Evolutionary conservation across 2,113 vertebrate species (phyloP).

Genomic region (Cyprinodon brontotheroides): DNA sequence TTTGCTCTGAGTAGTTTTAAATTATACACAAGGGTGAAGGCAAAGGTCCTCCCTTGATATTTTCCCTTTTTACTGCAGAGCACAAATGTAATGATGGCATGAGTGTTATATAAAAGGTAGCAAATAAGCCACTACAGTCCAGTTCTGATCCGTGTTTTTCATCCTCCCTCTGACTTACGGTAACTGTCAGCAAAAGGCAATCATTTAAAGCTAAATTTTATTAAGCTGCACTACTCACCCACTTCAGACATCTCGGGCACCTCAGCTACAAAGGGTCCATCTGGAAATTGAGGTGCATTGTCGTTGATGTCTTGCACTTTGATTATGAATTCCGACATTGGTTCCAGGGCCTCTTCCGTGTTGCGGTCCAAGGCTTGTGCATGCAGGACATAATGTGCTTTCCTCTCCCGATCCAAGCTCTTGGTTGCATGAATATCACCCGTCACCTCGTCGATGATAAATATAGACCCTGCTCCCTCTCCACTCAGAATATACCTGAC

Average conservation of each 20-base stretch:
- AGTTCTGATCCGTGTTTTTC: neutral
- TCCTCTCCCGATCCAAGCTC: conserved; percentile 95
- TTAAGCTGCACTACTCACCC: conserved; percentile 83
- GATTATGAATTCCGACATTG: conserved; percentile 98
- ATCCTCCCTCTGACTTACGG: conserved; percentile 4
- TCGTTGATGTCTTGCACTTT: conserved; percentile 99
- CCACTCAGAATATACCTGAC: conserved; percentile 97
- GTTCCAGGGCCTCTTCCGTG: conserved; percentile 93
- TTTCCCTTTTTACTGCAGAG: neutral
- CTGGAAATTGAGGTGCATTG: conserved; percentile 95
- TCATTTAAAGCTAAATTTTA: conserved; percentile 21
- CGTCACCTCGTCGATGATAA: conserved; percentile 94
- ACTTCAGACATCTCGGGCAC: conserved; percentile 98
- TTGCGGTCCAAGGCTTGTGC: conserved; percentile 93
- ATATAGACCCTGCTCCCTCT: conserved; percentile 95
- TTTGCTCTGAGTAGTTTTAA: neutral
- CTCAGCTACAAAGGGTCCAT: conserved; percentile 90
- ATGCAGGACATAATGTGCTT: conserved; percentile 95
- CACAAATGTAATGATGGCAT: conserved; percentile 23
- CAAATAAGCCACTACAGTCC: conserved; percentile 12
- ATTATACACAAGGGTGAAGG: neutral
- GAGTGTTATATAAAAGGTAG: conserved; percentile 6
- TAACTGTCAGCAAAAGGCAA: conserved; percentile 5
- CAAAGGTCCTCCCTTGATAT: neutral
- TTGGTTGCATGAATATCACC: conserved; percentile 97